phyloP scores from a whole-genome alignment of 2,797 vertebrate species.

The Adelosebastes latens region DNA sequence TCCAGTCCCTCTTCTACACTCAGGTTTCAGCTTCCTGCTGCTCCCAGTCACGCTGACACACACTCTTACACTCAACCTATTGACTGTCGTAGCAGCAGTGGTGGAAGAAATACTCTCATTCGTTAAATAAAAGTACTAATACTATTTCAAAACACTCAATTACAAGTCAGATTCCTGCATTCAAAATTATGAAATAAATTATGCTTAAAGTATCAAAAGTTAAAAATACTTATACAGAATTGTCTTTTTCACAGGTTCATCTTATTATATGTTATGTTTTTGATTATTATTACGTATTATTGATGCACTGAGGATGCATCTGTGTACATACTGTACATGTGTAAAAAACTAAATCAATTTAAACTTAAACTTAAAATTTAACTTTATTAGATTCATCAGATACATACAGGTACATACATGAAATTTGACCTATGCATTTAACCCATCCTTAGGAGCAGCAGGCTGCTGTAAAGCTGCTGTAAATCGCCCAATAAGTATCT shows the following conservation, averaged over 20 bases:
- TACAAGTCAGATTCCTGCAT: background rate
- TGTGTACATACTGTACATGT: too few species aligned
- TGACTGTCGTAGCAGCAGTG: slow-evolving; percentile 13
- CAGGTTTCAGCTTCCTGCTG: slow-evolving; percentile 75
- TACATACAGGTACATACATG: too few species aligned
- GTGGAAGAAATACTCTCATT: background rate
- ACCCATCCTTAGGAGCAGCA: too few species aligned
- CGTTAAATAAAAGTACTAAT: background rate
- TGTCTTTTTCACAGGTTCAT: background rate
- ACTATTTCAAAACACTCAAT: background rate
- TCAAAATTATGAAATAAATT: background rate
- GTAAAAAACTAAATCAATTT: too few species aligned
- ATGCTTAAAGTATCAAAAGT: too few species aligned
- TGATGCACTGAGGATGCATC: too few species aligned
- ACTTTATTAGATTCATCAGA: too few species aligned
- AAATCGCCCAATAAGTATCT: too few species aligned
- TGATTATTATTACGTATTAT: too few species aligned
- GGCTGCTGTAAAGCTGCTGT: too few species aligned
- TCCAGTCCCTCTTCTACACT: slow-evolving; percentile 57
- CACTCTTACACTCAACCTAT: slow-evolving; percentile 54
- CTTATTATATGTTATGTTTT: background rate
- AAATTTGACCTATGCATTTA: too few species aligned
- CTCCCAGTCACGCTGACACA: slow-evolving; percentile 67
- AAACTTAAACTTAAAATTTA: too few species aligned
- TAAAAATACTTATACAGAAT: background rate